A percentile compares a stretch with the other conserved stretches of the same genome.
phyloP scores from a whole-genome alignment of 2,888 invertebrate genomes.

The Megalurothrips usitatus region DNA sequence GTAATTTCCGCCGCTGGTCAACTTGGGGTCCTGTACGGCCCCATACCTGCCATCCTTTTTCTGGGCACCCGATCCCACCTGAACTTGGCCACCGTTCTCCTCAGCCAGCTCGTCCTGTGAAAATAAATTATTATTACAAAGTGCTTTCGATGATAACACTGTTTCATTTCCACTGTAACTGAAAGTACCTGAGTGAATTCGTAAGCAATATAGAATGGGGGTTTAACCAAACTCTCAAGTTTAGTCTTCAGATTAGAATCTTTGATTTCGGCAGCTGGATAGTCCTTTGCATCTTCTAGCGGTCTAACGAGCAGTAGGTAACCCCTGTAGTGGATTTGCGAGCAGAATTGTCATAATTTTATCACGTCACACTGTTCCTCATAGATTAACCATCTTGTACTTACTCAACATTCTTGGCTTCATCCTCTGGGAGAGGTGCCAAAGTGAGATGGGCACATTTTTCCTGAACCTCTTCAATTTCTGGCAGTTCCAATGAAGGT shows the following conservation, averaged over 20 bases:
- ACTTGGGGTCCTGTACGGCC: not conserved
- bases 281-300: constrained; percentile 7
- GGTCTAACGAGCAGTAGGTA: not conserved
- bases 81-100: not conserved
- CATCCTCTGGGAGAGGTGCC: not conserved
- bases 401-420: constrained; percentile 20
- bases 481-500: not conserved
- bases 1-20: constrained; percentile 8
- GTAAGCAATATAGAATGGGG: constrained; percentile 6
- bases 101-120: not conserved
- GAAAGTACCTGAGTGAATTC: constrained; percentile 8
- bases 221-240: not conserved
- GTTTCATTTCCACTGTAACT: not conserved
- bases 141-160: not conserved
- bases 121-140: not conserved
- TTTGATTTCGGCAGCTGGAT: constrained; percentile 5
- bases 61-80: not conserved
- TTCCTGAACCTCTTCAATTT: not conserved
- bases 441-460: not conserved
- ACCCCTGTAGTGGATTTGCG: not conserved
- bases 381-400: not conserved
- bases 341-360: not conserved
- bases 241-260: not conserved
- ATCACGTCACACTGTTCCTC: no score
- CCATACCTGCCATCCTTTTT: not conserved